phyloP scores from a whole-genome alignment of 2,888 invertebrate genomes.

The Eulithis prunata region DNA sequence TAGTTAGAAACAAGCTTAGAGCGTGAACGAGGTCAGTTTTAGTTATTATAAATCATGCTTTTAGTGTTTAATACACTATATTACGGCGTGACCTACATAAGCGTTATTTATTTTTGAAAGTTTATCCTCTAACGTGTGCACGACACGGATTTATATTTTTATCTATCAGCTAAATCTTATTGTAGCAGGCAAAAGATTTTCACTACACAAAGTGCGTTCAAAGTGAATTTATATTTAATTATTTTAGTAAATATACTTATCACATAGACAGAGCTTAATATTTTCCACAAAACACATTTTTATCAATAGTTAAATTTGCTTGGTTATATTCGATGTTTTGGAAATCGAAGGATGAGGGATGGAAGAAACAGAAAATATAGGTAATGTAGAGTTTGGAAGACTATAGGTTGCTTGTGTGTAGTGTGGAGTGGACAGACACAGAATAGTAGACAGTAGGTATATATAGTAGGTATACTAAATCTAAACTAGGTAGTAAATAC shows the following conservation, averaged over 20 bases:
- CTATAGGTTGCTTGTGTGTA: constrained; percentile 39
- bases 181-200: constrained; percentile 73
- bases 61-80: constrained; percentile 60
- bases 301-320: constrained; percentile 82
- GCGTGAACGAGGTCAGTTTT: constrained; percentile 57
- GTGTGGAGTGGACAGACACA: constrained; percentile 29
- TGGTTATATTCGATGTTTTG: constrained; percentile 60
- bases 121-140: constrained; percentile 61
- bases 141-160: constrained; percentile 63
- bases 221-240: constrained; percentile 56
- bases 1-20: constrained; percentile 72
- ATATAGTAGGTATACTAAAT: constrained; percentile 20
- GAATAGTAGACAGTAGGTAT: constrained; percentile 20
- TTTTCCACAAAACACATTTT: constrained; percentile 49
- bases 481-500: constrained; percentile 22
- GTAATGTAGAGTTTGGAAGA: constrained; percentile 55
- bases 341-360: constrained; percentile 45
- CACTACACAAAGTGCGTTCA: constrained; percentile 77
- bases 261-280: constrained; percentile 49
- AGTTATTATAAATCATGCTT: constrained; percentile 65
- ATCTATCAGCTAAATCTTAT: constrained; percentile 63
- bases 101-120: constrained; percentile 60
- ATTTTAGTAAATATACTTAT: constrained; percentile 58
- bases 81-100: constrained; percentile 72
- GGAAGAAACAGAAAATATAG: constrained; percentile 40